A percentile compares a stretch with the other conserved stretches of the same genome.
Conservation (phyloP, 2,113 vertebrate genomes). For the Aegypius monachus region DNA sequence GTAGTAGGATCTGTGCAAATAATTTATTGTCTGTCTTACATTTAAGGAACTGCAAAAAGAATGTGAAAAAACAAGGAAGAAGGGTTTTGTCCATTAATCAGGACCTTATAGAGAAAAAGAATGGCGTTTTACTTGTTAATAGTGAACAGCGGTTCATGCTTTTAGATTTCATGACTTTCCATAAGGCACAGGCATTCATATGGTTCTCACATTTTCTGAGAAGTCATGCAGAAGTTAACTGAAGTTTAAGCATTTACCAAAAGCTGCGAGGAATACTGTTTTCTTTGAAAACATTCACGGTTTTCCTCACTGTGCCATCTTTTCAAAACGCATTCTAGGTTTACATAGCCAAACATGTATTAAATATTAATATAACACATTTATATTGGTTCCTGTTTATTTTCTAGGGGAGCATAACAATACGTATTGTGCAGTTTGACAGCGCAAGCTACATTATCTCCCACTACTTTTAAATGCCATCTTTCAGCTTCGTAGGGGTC, state of each 20-base stretch:
- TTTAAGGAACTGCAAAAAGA: conserved; percentile 41
- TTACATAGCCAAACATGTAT: not conserved
- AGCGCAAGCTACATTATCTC: not conserved
- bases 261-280: not conserved
- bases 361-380: conserved; percentile 38
- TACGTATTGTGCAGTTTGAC: not conserved
- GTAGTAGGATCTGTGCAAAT: not conserved
- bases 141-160: not conserved
- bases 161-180: conserved; percentile 35
- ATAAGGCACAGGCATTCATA: conserved; percentile 24
- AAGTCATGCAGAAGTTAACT: not conserved
- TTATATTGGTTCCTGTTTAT: conserved; percentile 20
- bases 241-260: conserved; percentile 22
- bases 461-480: not conserved
- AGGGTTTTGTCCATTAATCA: conserved; percentile 19
- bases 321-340: not conserved
- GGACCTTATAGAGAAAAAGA: conserved; percentile 34
- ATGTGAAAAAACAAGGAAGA: conserved; percentile 18
- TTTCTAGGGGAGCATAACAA: not conserved
- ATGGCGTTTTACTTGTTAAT: conserved; percentile 12
- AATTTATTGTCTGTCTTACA: conserved; percentile 38
- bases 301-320: not conserved
- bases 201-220: conserved; percentile 51
- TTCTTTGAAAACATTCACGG: not conserved
- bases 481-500: not conserved